phyloP scores from a whole-genome alignment of 1,140 invertebrate genomes.

The Drosophila sp. region DNA sequence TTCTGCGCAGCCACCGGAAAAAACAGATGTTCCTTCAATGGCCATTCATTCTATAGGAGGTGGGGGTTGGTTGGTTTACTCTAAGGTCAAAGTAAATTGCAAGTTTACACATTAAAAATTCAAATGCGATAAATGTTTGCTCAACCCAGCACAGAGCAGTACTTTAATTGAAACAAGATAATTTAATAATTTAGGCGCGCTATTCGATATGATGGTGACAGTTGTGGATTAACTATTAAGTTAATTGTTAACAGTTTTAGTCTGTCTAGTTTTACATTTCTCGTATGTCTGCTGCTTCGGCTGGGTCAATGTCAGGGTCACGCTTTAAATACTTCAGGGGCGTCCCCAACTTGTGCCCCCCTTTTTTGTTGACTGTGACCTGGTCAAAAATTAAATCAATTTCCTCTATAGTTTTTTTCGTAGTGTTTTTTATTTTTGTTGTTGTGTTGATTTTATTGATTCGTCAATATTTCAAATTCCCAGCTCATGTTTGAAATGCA shows the following conservation, averaged over 20 bases:
- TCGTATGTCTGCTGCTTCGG: not conserved
- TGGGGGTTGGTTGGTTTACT: not conserved
- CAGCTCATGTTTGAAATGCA: constrained; percentile 9
- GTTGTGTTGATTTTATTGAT: not conserved
- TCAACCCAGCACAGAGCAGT: not conserved
- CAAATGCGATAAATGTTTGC: not conserved
- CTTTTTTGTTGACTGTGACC: constrained; percentile 30
- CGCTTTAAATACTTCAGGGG: constrained; percentile 7
- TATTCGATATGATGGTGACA: not conserved
- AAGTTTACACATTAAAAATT: not conserved
- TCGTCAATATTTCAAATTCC: not conserved
- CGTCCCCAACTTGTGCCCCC: constrained; percentile 22
- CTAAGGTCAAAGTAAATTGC: constrained; percentile 10
- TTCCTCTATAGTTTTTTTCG: constrained; percentile 1
- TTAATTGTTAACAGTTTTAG: constrained; percentile 13
- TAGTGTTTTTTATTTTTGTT: not conserved
- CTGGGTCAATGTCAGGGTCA: constrained; percentile 57
- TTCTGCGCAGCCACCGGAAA: constrained; percentile 48
- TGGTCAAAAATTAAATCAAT: constrained; percentile 27
- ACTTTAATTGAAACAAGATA: not conserved
- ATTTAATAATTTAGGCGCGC: constrained; percentile 1
- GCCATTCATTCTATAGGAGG: not conserved
- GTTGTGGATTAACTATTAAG: not conserved
- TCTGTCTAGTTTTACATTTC: not conserved
- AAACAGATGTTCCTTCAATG: constrained; percentile 53